Conservation (phyloP, 2,797 vertebrate species). For the Manis pentadactyla region DNA sequence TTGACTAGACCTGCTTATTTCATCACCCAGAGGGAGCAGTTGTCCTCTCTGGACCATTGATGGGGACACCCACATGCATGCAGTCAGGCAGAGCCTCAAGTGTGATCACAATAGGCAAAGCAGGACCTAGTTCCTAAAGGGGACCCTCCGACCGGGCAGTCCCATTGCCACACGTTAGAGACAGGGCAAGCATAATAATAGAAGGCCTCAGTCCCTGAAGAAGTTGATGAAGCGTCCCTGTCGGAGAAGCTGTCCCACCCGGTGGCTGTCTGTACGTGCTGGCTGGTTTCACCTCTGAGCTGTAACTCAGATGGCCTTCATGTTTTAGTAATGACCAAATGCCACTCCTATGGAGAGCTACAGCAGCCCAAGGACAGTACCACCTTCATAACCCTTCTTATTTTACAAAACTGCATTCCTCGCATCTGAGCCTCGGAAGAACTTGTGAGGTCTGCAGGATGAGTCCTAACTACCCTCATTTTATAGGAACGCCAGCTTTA, state of each 20-base stretch:
- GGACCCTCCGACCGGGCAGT: background rate
- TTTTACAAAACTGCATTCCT: background rate
- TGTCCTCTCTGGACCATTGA: background rate
- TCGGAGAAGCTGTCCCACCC: background rate
- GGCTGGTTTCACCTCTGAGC: background rate
- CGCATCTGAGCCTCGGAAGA: background rate
- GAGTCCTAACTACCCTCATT: background rate
- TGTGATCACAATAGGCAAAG: background rate
- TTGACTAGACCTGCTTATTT: background rate
- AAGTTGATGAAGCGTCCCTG: background rate
- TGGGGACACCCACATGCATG: fast-evolving
- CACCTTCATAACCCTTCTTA: background rate
- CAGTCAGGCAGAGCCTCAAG: background rate
- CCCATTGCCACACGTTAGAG: background rate
- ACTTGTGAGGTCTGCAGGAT: background rate
- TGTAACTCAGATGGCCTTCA: background rate
- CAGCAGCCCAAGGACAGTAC: background rate
- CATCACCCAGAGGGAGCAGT: background rate
- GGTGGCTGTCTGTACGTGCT: background rate
- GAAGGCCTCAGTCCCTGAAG: background rate
- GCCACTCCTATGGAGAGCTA: background rate
- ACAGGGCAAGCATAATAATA: background rate
- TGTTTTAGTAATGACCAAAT: background rate
- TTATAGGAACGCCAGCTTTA: background rate
- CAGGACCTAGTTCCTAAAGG: background rate